Conservation (phyloP, 2,113 vertebrate genomes). For the Gnathonemus longibarbis region DNA sequence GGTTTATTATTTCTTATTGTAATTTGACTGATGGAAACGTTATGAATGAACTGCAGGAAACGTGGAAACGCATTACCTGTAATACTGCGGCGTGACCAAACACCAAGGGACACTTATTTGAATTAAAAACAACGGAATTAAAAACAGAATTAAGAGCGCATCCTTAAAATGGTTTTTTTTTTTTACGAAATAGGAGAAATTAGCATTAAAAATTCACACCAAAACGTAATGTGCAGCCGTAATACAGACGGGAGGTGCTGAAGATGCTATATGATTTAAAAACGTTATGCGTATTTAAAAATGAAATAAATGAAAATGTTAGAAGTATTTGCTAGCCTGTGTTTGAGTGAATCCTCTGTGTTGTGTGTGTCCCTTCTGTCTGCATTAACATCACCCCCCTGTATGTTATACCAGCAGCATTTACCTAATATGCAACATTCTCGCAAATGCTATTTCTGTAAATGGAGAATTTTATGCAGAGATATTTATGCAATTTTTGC, state of each 20-base stretch:
- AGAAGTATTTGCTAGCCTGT: neutral
- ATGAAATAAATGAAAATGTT: neutral
- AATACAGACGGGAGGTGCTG: neutral
- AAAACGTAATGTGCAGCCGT: neutral
- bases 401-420: neutral
- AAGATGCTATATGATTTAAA: neutral
- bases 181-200: neutral
- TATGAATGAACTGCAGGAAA: neutral
- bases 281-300: neutral
- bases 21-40: slow-evolving; percentile 34
- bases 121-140: neutral
- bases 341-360: neutral
- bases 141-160: neutral
- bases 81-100: neutral
- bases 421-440: neutral
- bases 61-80: neutral
- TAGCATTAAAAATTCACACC: neutral
- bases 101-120: neutral
- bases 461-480: neutral
- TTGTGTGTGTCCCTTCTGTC: neutral
- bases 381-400: neutral
- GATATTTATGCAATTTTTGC: neutral
- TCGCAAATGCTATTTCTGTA: neutral
- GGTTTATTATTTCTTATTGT: slow-evolving; percentile 34
- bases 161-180: neutral